Conservation (phyloP, 1,140 invertebrate genomes). For the Scaptomyza montana region DNA sequence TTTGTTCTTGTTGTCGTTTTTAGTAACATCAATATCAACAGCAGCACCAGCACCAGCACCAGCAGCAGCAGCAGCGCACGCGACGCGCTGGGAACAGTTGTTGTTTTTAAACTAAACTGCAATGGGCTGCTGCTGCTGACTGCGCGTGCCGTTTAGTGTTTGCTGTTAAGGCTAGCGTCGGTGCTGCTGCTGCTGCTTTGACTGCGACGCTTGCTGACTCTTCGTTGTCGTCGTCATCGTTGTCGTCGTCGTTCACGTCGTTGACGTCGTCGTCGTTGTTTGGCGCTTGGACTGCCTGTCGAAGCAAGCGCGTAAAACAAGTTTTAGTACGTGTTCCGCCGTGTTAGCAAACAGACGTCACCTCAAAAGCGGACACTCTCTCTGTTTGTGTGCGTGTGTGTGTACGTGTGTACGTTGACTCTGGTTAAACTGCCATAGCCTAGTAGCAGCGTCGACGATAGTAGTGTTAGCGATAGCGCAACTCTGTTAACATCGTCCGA, state of each 20-base stretch:
- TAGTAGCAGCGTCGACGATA: background rate
- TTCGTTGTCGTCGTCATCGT: background rate
- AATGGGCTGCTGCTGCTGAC: conserved; percentile 12
- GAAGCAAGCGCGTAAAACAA: conserved; percentile 66
- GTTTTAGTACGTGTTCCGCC: conserved; percentile 84
- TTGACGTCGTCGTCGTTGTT: background rate
- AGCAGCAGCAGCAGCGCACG: conserved; percentile 22
- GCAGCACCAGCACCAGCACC: background rate
- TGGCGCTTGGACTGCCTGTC: too few relatives aligned
- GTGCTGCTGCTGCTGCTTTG: conserved; percentile 1
- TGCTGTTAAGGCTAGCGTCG: conserved; percentile 29
- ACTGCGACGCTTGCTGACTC: too few relatives aligned
- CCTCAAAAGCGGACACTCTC: conserved; percentile 27
- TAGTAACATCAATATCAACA: background rate
- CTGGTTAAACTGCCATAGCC: background rate
- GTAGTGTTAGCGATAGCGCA: conserved; percentile 2
- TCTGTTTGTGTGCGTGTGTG: conserved; percentile 2
- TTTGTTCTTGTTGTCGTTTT: conserved; percentile 6
- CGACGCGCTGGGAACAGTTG: conserved; percentile 44
- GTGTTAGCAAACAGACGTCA: conserved; percentile 82
- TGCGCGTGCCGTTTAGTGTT: conserved; percentile 37
- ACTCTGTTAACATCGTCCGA: conserved; percentile 4
- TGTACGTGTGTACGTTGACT: background rate
- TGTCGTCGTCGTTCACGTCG: conserved; percentile 13
- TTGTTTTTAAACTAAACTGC: background rate